Base-by-base conservation (phyloP, 2,797 vertebrate species). In the Loris lydekkerianus region DNA sequence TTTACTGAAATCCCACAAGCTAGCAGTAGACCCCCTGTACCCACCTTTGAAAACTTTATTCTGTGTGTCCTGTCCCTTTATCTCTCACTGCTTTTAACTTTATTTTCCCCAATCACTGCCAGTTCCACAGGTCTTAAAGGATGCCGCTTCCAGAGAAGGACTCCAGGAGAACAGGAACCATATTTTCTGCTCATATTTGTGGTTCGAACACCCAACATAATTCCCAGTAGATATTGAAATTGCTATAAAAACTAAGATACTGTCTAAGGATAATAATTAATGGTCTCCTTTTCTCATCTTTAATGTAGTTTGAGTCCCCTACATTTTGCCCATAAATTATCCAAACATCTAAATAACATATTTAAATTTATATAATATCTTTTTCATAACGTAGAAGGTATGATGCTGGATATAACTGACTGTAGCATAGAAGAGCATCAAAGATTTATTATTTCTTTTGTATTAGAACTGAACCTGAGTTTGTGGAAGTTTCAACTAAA, bases 381-480 rank as follows among this genome's bases (percentile, higher is more conserved):
- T 70, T 53, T 17, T 67, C 77, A 91, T 92, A 93, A 91, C 0
- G 3, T 58, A 23, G 14, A 87, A 96, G 70, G 21, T 63, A 2
- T 58, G 8, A 93, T 73, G 11, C 2, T 82, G 53, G 53, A 86
- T 92, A 88, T 95, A 56, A 89, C 73, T 83, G 89, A 10, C 1
- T 70, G 27, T 7, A 81, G 58, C 34, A 60, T 10, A 63, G n/a
- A 89, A 86, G 87, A 49, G 2, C 10, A 29, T 14, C 27, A 3
- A 1, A 53, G 23, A 40, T 65, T 81, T 78, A 86, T 86, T 73
- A 96, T 85, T 96, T 89, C 10, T 94, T 88, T 69, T 23, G 21
- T 31, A 94, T 94, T 60, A 78, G 82, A 97, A 85, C 1, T 73
- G 46, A 93, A 78, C 5, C n/a, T 81, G 31, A 29, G 29, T 80